Evolutionary conservation across 2,113 vertebrate genomes (phyloP), one percentile per base, ranked within the genome.

Genomic region (Trochalopteron elliotii): DNA sequence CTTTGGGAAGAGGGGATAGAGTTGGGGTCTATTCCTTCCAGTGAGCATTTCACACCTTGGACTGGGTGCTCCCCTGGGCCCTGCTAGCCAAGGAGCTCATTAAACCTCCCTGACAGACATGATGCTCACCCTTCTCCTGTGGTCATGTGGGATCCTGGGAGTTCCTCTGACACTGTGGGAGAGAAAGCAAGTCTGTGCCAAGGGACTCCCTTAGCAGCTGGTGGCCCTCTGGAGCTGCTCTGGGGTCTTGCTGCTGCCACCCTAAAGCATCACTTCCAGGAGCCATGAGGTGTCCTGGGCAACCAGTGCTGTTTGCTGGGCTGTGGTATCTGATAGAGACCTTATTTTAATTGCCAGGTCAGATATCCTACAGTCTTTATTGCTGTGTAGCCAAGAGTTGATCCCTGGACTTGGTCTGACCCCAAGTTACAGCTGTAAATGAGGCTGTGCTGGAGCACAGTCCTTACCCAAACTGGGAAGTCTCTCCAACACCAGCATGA

Each of bases 1-100:
- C 55, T 77, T 45, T 23, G 33, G 59, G 56, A 72, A 71, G 21
- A 70, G 15, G 14, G 33, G 47, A 33, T 63, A 18, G 67, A 60
- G 30, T 7, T 44, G 50, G 16, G 4, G 1, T 57, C 28, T 7
- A 2, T 2, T 55, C 21, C 10, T 53, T 49, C n/a, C 1, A 0
- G 28, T 1, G 5, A 67, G 4, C 10, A 40, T 53, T 75, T 53
- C 5, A 9, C 17, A 30, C 47, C 39, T 68, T 30, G 49, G 61
- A n/a, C 49, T n/a, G 24, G 12, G 5, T 49, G 42, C 3, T 94
- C 5, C 42, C 30, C 45, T 39, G 69, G 52, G 49, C 7, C 7
- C 40, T 84, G 64, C 10, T 25, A 59, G 25, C 7, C 6, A 22
- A 28, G 47, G 12, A 27, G 25, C 28, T 64, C 1, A 1, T 81